Base-by-base conservation (phyloP, 2,888 invertebrate genomes). In the Drosophila parthenogenetica region DNA sequence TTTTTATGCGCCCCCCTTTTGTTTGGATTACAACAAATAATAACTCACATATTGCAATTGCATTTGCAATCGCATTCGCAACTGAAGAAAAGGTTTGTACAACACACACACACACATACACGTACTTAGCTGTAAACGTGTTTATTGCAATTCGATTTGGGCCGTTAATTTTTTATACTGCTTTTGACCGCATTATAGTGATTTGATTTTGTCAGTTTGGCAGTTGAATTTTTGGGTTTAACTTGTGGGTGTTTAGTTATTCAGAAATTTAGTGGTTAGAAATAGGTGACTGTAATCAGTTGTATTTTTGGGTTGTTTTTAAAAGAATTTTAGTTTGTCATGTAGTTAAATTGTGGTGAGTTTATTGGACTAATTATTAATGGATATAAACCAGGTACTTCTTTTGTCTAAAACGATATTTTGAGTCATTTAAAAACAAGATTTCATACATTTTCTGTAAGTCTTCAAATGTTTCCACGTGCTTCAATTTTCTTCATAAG, bases 1-100 rank as follows among this genome's bases (percentile, higher is more conserved):
- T 43, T 43, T 35, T 32, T 54, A 62, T 77, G 60, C 63, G 58
- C 64, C 54, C 64, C 54, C 65, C 72, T 50, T 70, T 74, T 69
- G 65, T 82, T 87, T 88, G 84, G 89, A 84, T 84, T 84, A 79
- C 87, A 54, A 69, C 69, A 50, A 53, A 65, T 32, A 17, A 49
- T 83, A 70, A 75, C 73, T 81, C 79, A 65, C 49, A 63, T 70
- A 75, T 71, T 69, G 77, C 77, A 73, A 77, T 77, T 73, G 73
- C 73, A 75, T 19, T 55, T 45, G 42, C 54, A 54, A 32, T 54
- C 40, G 53, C 40, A 53, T 13, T 54, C 29, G 16, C 40, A 43
- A 43, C n/a, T 51, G 14, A 75, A 58, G 48, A 55, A 72, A 72
- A 72, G 72, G 72, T 77, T 72, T 72, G 72, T 64, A 69, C 39